Conservation (phyloP, 2,888 invertebrate genomes). For the Synanthedon vespiformis region DNA sequence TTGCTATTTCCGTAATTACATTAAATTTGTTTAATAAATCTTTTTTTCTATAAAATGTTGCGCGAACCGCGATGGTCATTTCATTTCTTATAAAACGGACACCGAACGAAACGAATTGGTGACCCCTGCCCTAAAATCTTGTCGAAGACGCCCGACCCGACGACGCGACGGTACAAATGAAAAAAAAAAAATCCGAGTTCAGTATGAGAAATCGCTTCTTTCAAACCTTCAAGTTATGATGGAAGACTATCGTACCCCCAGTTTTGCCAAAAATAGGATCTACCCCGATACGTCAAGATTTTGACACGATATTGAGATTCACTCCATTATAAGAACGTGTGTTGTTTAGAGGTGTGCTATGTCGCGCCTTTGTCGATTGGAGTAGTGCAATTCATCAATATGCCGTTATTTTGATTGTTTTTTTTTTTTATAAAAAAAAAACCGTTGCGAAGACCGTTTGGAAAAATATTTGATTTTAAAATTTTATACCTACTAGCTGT, state of each 20-base stretch:
- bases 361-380: slow-evolving; percentile 7
- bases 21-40: no score
- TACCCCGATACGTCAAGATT: slow-evolving; percentile 2
- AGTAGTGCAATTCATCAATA: slow-evolving; percentile 6
- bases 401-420: slow-evolving; percentile 6
- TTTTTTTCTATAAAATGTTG: no score
- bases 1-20: no score
- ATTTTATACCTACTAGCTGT: no score
- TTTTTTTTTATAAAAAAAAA: neutral
- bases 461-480: neutral
- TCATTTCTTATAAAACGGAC: no score
- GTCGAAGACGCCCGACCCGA: no score
- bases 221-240: neutral
- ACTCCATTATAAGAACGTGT: slow-evolving; percentile 3
- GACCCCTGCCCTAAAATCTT: no score
- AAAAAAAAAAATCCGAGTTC: no score
- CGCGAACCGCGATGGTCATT: no score
- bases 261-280: neutral
- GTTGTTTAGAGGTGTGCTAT: slow-evolving; percentile 1
- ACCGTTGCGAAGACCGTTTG: neutral
- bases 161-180: no score
- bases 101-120: no score
- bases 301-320: slow-evolving; percentile 4
- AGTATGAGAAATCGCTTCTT: neutral
- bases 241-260: neutral